Evolutionary conservation across 2,113 vertebrate species (phyloP).

Genomic region (Shinisaurus crocodilurus): DNA sequence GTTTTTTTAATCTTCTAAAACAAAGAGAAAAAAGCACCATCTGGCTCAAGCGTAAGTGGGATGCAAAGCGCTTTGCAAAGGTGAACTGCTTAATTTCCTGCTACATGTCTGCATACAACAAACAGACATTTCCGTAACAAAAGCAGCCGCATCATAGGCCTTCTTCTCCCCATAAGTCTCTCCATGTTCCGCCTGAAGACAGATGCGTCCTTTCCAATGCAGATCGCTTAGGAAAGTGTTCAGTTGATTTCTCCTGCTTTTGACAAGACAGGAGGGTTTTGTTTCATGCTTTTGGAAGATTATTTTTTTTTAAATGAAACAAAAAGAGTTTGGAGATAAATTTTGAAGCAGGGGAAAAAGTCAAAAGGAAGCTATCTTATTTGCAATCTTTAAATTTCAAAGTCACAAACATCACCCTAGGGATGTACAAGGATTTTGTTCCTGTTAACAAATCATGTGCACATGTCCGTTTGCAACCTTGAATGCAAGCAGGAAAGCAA

Average conservation of each 20-base stretch:
- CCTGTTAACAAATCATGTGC: no score
- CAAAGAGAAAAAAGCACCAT: conserved; percentile 64
- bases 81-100: conserved; percentile 72
- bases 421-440: no score
- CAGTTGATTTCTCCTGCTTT: conserved; percentile 45
- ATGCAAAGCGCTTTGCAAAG: conserved; percentile 64
- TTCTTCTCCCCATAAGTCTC: conserved; percentile 17
- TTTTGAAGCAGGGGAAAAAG: conserved; percentile 23
- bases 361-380: not conserved
- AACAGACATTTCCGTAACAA: conserved; percentile 50
- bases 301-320: not conserved
- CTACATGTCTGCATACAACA: conserved; percentile 56
- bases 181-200: conserved; percentile 44
- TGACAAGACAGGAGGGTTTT: conserved; percentile 27
- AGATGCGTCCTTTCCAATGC: conserved; percentile 40
- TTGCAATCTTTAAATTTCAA: not conserved
- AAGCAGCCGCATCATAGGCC: conserved; percentile 29
- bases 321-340: conserved; percentile 43
- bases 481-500: no score
- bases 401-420: not conserved
- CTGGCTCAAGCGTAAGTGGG: conserved; percentile 65
- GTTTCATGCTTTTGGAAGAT: conserved; percentile 17
- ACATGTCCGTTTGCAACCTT: no score
- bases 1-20: conserved; percentile 66
- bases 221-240: conserved; percentile 5